phyloP scores from a whole-genome alignment of 2,797 vertebrate genomes.

The Parauchenoglanis punctatus region DNA sequence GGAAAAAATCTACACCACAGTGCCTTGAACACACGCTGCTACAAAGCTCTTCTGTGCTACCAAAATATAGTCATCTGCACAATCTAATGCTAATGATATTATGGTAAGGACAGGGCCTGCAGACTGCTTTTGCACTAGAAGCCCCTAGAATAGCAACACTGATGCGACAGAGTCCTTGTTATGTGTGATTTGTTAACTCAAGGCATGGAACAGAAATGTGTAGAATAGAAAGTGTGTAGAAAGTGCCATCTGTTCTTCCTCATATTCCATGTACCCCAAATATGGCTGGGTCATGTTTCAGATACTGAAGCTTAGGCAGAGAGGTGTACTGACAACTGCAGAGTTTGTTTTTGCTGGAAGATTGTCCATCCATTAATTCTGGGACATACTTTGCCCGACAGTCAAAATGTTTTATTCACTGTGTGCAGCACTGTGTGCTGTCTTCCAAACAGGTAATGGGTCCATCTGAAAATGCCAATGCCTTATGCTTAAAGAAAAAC shows the following conservation, averaged over 20 bases:
- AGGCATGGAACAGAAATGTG: slow-evolving; percentile 21
- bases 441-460: slow-evolving; percentile 14
- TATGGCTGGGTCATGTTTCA: slow-evolving; percentile 34
- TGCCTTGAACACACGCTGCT: slow-evolving; percentile 58
- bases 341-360: slow-evolving; percentile 32
- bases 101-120: slow-evolving; percentile 43
- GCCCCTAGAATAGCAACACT: slow-evolving; percentile 16
- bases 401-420: slow-evolving; percentile 26
- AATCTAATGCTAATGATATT: slow-evolving; percentile 45
- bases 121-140: slow-evolving; percentile 36
- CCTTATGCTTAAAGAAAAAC: slow-evolving; percentile 7
- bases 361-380: slow-evolving; percentile 16
- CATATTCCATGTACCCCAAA: slow-evolving; percentile 26
- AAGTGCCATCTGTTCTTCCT: slow-evolving; percentile 15
- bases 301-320: slow-evolving; percentile 20
- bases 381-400: slow-evolving; percentile 5
- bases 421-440: slow-evolving; percentile 13
- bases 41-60: slow-evolving; percentile 57
- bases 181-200: slow-evolving; percentile 17
- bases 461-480: slow-evolving; percentile 33
- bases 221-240: not conserved
- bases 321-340: slow-evolving; percentile 29
- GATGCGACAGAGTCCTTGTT: slow-evolving; percentile 10
- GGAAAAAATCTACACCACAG: slow-evolving; percentile 62
- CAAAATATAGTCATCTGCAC: slow-evolving; percentile 53